phyloP scores from a whole-genome alignment of 2,888 invertebrate species.

The Cephus runcator region DNA sequence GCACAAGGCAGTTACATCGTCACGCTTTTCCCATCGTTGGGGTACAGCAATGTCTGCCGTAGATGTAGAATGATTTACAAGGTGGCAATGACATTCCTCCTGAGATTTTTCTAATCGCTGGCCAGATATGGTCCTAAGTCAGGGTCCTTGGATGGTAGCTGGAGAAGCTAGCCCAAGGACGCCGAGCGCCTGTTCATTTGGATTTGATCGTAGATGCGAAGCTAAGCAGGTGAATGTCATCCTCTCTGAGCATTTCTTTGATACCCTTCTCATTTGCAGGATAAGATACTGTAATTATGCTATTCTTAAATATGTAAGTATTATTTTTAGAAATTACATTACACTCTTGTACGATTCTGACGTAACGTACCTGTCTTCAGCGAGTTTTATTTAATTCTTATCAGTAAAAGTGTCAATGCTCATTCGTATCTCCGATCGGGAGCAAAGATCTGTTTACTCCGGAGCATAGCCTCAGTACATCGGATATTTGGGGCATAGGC shows the following conservation, averaged over 20 bases:
- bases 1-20: not conserved
- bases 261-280: constrained; percentile 28
- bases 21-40: not conserved
- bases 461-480: too few relatives aligned
- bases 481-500: not conserved
- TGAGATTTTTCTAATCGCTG: constrained; percentile 25
- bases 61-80: not conserved
- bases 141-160: constrained; percentile 34
- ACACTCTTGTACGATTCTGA: not conserved
- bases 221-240: constrained; percentile 47
- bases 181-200: constrained; percentile 39
- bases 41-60: not conserved
- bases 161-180: constrained; percentile 56
- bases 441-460: too few relatives aligned
- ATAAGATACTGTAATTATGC: not conserved
- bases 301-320: not conserved
- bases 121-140: not conserved
- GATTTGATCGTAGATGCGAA: constrained; percentile 47
- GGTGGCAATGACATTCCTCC: constrained; percentile 54
- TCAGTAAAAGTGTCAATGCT: too few relatives aligned
- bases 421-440: too few relatives aligned
- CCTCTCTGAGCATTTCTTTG: constrained; percentile 17
- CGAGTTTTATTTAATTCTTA: too few relatives aligned
- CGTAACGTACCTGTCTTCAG: not conserved
- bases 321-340: not conserved